A percentile compares a stretch with the other conserved stretches of the same genome.
Evolutionary conservation across 2,113 vertebrate species (phyloP).

Genomic region (Takifugu bimaculatus): DNA sequence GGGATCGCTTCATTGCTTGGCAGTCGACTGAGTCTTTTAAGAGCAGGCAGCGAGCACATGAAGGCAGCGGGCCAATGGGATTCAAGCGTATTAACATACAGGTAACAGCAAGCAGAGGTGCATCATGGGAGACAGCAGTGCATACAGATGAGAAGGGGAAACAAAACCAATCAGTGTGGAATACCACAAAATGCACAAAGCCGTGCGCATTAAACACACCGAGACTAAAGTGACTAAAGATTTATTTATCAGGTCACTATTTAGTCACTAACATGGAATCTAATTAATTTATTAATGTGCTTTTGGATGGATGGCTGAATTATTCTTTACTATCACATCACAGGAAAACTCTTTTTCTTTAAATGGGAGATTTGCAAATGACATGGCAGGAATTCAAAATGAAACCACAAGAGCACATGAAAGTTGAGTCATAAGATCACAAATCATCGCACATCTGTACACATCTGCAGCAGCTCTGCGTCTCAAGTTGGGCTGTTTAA

Average conservation of each 20-base stretch:
- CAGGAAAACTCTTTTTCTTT: too few species aligned
- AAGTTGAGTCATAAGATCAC: not conserved
- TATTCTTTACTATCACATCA: not conserved
- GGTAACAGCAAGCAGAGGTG: constrained; percentile 85
- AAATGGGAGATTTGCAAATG: not conserved
- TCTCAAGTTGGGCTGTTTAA: not conserved
- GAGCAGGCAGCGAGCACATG: constrained; percentile 99
- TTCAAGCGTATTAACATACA: constrained; percentile 99
- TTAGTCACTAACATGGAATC: constrained; percentile 23
- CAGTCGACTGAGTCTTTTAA: constrained; percentile 99
- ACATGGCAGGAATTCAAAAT: not conserved
- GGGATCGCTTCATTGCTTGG: constrained; percentile 99
- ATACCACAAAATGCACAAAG: constrained; percentile 91
- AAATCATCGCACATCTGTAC: not conserved
- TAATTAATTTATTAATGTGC: constrained; percentile 8
- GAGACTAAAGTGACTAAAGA: constrained; percentile 68
- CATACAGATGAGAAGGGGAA: constrained; percentile 98
- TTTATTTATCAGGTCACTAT: constrained; percentile 80
- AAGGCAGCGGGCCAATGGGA: constrained; percentile 99
- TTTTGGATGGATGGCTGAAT: constrained; percentile 9
- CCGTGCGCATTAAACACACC: constrained; percentile 90
- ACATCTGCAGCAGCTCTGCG: not conserved
- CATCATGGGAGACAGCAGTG: constrained; percentile 94
- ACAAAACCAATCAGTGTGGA: constrained; percentile 94
- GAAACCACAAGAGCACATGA: not conserved